Base-by-base conservation (phyloP, 2,888 invertebrate genomes). In the Scrobipalpa costella region DNA sequence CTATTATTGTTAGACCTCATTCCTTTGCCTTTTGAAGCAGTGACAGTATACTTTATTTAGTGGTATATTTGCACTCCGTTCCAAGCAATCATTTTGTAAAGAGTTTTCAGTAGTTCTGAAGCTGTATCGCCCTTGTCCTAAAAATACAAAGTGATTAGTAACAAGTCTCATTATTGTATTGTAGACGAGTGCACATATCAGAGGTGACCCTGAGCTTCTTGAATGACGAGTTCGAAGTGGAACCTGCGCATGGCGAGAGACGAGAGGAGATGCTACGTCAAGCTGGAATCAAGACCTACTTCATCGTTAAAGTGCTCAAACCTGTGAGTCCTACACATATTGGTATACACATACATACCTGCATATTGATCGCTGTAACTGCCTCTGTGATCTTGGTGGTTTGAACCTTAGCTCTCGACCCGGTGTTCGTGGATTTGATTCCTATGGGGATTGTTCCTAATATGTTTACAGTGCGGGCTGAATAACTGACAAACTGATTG, bases 191-290 rank as follows among this genome's bases (percentile, higher is more conserved):
- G 21, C 98, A 98, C 86, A 96, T 98, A 74, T 98, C 98, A 40
- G 97, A 98, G 82, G 95, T 95, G 76, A 98, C 98, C 1, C 92
- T 97, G 76, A 94, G 95, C 74, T 98, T 95, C 85, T 92, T 98
- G 70, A 95, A 95, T 79, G 96, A 96, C 44, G 97, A 98, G 85
- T 98, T 98, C 82, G 98, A 98, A 88, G 97, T 98, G 71, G 98
- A 98, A 80, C 95, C 96, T 2, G 98, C 96, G 0, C 95, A 94
- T 80, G 98, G 98, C 0, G 98, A 98, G 82, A 95, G 96, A 69
- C 93, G 98, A n/a, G 98, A 98, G 81, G 98, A 98, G 85, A 95
- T 96, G 74, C 90, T 98, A 63, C 93, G 96, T 59, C 95, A 96
- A 80, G 97, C 98, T 6, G 97, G 97, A 66, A 93, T 98, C 75